Conservation (phyloP, 2,888 invertebrate genomes). For the Drosophila greeni region DNA sequence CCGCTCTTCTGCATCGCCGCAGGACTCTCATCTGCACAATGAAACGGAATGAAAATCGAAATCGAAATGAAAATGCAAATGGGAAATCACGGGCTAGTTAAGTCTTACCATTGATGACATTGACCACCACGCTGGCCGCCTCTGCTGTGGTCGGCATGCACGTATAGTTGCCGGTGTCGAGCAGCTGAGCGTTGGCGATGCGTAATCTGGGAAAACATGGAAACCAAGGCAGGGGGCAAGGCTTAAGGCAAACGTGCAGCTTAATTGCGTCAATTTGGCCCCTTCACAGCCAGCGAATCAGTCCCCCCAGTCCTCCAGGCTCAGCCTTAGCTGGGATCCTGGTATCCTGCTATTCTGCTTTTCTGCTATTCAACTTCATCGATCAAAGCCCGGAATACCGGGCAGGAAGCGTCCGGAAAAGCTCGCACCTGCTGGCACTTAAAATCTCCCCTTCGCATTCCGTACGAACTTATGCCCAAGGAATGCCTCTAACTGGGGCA, state of each 20-base stretch:
- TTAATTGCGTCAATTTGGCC: conserved; percentile 42
- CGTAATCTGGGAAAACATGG: conserved; percentile 80
- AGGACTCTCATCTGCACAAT: conserved; percentile 73
- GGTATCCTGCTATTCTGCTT: conserved; percentile 26
- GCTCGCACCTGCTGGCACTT: conserved; percentile 32
- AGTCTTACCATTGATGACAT: conserved; percentile 89
- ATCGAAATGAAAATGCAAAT: conserved; percentile 9
- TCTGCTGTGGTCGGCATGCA: conserved; percentile 92
- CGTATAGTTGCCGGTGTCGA: conserved; percentile 93
- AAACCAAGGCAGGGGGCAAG: conserved; percentile 5
- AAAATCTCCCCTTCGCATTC: conserved; percentile 10
- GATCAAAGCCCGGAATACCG: conserved; percentile 63
- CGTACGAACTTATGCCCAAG: background rate
- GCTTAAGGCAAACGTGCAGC: conserved; percentile 22
- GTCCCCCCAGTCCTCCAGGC: background rate
- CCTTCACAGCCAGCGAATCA: conserved; percentile 5
- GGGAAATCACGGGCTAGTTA: conserved; percentile 11
- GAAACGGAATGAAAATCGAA: conserved; percentile 12
- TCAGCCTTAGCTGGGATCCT: background rate
- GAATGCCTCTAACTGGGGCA: conserved; percentile 18
- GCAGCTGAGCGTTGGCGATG: conserved; percentile 86
- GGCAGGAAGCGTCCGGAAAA: conserved; percentile 31
- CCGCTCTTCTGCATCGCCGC: conserved; percentile 77
- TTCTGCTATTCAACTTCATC: conserved; percentile 59
- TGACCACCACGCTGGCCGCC: conserved; percentile 90